Evolutionary conservation across 2,888 invertebrate species (phyloP).

Genomic region (Gasteruption jaculator): DNA sequence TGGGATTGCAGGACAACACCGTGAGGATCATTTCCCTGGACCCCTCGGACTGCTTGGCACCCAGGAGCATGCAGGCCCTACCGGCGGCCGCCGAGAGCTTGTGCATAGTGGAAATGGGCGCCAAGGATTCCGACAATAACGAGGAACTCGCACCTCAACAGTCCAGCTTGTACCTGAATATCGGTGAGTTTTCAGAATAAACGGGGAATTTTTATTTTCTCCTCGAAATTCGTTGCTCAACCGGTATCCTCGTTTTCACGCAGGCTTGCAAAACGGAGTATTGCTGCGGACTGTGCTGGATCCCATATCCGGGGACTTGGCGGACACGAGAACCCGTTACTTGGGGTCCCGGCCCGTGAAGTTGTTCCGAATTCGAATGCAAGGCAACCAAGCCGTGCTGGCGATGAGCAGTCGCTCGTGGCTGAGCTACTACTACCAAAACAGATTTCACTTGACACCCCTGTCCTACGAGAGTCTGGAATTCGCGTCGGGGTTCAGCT

Average conservation of each 20-base stretch:
- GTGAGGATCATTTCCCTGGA: conserved; percentile 97
- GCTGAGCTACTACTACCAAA: conserved; percentile 98
- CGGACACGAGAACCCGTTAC: conserved; percentile 95
- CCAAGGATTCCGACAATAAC: conserved; percentile 58
- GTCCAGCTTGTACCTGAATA: conserved; percentile 86
- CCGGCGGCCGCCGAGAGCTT: conserved; percentile 95
- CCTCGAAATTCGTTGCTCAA: background rate
- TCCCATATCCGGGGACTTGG: conserved; percentile 92
- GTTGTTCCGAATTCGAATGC: conserved; percentile 92
- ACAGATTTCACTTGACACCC: conserved; percentile 91
- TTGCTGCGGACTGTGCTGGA: conserved; percentile 90
- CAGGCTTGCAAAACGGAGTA: conserved; percentile 89
- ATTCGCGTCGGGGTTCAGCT: conserved; percentile 94
- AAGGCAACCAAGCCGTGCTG: conserved; percentile 92
- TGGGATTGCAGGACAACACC: conserved; percentile 93
- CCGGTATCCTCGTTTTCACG: conserved; percentile 7
- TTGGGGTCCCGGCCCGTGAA: conserved; percentile 94
- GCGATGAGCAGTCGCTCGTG: conserved; percentile 98
- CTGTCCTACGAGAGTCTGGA: conserved; percentile 95
- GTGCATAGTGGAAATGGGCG: conserved; percentile 92
- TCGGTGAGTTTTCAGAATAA: conserved; percentile 55
- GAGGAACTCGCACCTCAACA: conserved; percentile 60
- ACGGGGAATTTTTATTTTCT: conserved; percentile 19
- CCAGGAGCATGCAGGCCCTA: conserved; percentile 93
- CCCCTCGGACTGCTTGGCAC: conserved; percentile 91